These are phyloP conservation scores for Protonemura montana DNA, from an alignment of 2,888 invertebrate genomes.

Conservation along the genomic window DNA sequence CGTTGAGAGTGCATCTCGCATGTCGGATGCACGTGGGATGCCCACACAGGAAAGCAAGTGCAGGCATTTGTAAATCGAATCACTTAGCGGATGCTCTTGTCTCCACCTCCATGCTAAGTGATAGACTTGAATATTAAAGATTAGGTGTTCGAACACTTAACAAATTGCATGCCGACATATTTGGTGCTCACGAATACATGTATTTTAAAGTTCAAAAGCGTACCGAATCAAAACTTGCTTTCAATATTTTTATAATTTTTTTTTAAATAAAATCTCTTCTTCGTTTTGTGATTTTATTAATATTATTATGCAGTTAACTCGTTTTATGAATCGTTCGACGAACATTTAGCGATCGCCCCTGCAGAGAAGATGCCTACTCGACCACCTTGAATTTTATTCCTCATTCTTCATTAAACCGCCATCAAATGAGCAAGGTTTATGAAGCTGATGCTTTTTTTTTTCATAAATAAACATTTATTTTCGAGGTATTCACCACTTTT, in stretches of 20 bases:
- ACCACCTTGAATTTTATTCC: conserved; percentile 22
- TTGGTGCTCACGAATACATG: neutral
- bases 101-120: neutral
- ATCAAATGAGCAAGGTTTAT: neutral
- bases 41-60: neutral
- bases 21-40: neutral
- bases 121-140: neutral
- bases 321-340: neutral
- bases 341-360: conserved; percentile 16
- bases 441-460: neutral
- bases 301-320: conserved; percentile 15
- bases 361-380: conserved; percentile 8
- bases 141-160: neutral
- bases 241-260: neutral
- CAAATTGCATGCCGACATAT: neutral
- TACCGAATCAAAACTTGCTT: neutral
- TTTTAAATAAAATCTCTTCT: neutral
- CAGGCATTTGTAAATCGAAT: neutral
- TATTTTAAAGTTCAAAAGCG: neutral
- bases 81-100: neutral
- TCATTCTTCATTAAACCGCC: conserved; percentile 8
- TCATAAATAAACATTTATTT: neutral
- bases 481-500: neutral
- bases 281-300: conserved; percentile 1
- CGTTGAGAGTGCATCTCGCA: neutral